phyloP scores from a whole-genome alignment of 2,797 vertebrate species.

The Toxotes lorentzi region DNA sequence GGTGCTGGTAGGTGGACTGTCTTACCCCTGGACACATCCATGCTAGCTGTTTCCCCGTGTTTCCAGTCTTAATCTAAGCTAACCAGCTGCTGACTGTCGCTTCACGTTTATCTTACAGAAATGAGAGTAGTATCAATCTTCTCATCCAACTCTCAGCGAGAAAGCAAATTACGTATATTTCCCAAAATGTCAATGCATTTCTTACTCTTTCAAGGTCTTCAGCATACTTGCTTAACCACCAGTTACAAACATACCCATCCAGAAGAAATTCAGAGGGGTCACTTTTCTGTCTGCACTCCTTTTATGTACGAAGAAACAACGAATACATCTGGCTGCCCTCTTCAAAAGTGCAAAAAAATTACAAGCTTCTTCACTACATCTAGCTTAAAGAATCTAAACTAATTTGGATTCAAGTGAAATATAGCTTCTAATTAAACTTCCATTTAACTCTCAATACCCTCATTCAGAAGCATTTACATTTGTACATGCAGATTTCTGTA shows the following conservation, averaged over 20 bases:
- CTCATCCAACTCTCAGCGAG: neutral
- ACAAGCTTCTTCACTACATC: conserved; percentile 16
- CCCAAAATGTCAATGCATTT: neutral
- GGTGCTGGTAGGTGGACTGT: neutral
- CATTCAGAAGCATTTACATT: neutral
- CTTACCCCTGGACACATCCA: neutral
- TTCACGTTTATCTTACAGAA: neutral
- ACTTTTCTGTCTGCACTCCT: neutral
- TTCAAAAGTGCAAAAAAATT: neutral
- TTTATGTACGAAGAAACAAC: neutral
- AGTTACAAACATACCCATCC: neutral
- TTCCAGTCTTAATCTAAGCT: neutral
- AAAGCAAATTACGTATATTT: neutral
- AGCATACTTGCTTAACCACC: neutral
- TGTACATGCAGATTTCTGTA: neutral
- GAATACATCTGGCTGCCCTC: neutral
- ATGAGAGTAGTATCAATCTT: neutral
- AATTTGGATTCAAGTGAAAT: neutral
- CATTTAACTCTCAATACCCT: neutral
- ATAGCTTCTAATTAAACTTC: neutral
- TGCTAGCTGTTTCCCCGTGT: neutral
- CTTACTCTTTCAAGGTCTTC: neutral
- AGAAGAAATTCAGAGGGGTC: neutral
- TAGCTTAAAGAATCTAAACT: neutral
- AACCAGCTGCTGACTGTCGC: neutral